A percentile compares a stretch with the other conserved stretches of the same genome.
phyloP scores from a whole-genome alignment of 2,797 vertebrate species.

The Dromococcyx pavoninus region DNA sequence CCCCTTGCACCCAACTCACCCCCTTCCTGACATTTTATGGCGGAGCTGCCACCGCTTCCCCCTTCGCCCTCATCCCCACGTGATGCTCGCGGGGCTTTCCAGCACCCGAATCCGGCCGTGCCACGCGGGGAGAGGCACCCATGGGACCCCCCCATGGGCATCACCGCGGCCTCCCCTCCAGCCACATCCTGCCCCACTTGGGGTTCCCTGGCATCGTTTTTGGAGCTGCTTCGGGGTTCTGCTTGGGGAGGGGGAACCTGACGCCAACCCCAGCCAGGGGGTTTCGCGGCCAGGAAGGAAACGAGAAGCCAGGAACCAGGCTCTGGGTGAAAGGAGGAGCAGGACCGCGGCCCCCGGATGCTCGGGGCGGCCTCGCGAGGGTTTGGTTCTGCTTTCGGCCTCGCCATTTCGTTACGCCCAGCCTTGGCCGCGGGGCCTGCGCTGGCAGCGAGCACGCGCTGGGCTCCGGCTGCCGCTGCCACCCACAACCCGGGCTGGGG shows the following conservation, averaged over 20 bases:
- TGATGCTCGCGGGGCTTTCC: background rate
- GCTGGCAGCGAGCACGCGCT: background rate
- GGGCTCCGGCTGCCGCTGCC: too few species aligned
- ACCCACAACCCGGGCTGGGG: too few species aligned
- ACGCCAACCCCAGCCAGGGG: rapidly evolving
- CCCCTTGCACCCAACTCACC: background rate
- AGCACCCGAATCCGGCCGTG: background rate
- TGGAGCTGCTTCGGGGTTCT: rapidly evolving
- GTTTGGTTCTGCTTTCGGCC: background rate
- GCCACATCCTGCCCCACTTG: background rate
- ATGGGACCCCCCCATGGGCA: too few species aligned
- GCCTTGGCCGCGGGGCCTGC: background rate
- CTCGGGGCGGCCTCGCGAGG: background rate
- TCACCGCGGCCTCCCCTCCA: rapidly evolving
- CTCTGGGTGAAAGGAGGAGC: background rate
- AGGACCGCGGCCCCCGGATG: rapidly evolving
- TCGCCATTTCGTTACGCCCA: background rate
- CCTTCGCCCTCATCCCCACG: background rate
- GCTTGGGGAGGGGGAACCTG: too few species aligned
- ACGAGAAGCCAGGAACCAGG: background rate
- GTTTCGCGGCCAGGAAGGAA: background rate
- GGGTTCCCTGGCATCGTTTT: rapidly evolving
- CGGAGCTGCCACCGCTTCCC: background rate
- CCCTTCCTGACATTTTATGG: background rate
- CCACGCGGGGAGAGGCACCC: background rate